A percentile compares a stretch with the other conserved stretches of the same genome.
Evolutionary conservation across 1,140 invertebrate species (phyloP).

Genomic region (Drosophila ananassae): DNA sequence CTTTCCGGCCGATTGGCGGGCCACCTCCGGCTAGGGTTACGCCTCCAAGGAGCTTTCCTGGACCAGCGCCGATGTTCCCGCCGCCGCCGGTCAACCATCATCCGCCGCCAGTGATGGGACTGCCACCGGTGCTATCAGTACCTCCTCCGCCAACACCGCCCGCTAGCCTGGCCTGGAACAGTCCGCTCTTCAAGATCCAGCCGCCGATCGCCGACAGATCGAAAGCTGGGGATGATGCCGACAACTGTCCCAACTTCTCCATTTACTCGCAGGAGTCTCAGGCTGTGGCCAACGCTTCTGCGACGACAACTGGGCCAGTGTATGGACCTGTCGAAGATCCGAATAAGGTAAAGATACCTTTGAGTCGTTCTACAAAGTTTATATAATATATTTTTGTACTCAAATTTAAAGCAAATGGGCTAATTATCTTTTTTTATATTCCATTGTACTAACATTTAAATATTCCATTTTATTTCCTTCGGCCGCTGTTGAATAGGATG

Average conservation of each 20-base stretch:
- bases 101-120: slow-evolving; percentile 5
- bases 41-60: slow-evolving; percentile 43
- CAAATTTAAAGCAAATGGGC: background rate
- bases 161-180: slow-evolving; percentile 59
- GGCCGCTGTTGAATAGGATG: slow-evolving; percentile 55
- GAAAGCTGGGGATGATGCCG: slow-evolving; percentile 86
- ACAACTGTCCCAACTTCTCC: slow-evolving; percentile 92
- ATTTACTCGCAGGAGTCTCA: slow-evolving; percentile 92
- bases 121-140: slow-evolving; percentile 52
- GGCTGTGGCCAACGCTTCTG: slow-evolving; percentile 88
- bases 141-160: slow-evolving; percentile 79
- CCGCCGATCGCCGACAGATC: slow-evolving; percentile 23
- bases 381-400: too few species aligned
- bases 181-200: slow-evolving; percentile 65
- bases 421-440: too few species aligned
- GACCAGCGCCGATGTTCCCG: slow-evolving; percentile 28
- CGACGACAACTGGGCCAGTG: slow-evolving; percentile 51
- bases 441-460: background rate
- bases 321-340: slow-evolving; percentile 27
- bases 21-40: slow-evolving; percentile 6
- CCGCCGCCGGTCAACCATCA: slow-evolving; percentile 26
- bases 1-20: slow-evolving; percentile 14
- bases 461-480: slow-evolving; percentile 11
- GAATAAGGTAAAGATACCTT: slow-evolving; percentile 61
- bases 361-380: too few species aligned